Evolutionary conservation across 2,888 invertebrate species (phyloP).

Genomic region (Arctia plantaginis): DNA sequence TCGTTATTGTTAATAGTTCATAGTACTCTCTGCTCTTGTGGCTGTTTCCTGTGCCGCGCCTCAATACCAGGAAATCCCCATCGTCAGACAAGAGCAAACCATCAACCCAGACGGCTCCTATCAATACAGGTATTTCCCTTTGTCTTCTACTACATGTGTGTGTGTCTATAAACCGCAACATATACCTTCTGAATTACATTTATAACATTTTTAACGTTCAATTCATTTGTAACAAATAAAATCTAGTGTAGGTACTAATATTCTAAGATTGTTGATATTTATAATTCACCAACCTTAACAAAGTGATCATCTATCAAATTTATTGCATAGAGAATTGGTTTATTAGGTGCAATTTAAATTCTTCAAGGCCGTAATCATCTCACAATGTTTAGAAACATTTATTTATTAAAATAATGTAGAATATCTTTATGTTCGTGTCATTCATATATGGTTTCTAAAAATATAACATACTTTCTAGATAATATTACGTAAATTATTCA

Average conservation of each 20-base stretch:
- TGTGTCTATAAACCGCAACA: slow-evolving; percentile 38
- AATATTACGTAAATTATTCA: neutral
- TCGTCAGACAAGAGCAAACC: slow-evolving; percentile 85
- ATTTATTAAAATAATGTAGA: slow-evolving; percentile 10
- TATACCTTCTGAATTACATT: slow-evolving; percentile 59
- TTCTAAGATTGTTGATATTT: slow-evolving; percentile 54
- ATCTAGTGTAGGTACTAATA: slow-evolving; percentile 54
- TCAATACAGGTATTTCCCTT: slow-evolving; percentile 84
- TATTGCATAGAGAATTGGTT: neutral
- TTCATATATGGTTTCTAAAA: neutral
- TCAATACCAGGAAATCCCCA: slow-evolving; percentile 83
- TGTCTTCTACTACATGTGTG: neutral
- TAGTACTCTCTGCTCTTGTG: slow-evolving; percentile 72
- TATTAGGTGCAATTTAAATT: neutral
- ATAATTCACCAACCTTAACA: slow-evolving; percentile 56
- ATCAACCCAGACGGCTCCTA: slow-evolving; percentile 87
- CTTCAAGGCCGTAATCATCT: slow-evolving; percentile 1
- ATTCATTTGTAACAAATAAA: slow-evolving; percentile 68
- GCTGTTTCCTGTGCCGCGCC: slow-evolving; percentile 76
- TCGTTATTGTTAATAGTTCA: slow-evolving; percentile 64
- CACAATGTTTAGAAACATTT: slow-evolving; percentile 10
- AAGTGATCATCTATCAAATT: slow-evolving; percentile 26
- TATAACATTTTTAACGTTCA: slow-evolving; percentile 60
- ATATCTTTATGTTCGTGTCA: neutral
- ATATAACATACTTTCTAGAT: neutral